phyloP scores from a whole-genome alignment of 2,888 invertebrate genomes.

The Leucophenga montana region DNA sequence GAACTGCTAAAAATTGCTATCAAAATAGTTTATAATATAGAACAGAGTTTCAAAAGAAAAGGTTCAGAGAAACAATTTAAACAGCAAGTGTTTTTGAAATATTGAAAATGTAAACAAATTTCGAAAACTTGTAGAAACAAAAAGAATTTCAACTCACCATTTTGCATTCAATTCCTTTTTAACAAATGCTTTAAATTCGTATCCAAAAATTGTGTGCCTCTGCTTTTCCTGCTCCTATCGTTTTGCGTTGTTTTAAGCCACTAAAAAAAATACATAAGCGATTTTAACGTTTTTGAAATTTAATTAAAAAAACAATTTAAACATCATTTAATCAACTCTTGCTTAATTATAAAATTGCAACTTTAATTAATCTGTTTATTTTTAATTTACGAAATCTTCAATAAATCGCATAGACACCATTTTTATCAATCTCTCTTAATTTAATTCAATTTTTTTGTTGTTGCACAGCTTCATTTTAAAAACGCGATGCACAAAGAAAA shows the following conservation, averaged over 20 bases:
- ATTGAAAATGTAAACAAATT: not conserved
- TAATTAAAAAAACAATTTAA: not conserved
- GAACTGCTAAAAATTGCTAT: too few species aligned
- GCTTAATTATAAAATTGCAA: not conserved
- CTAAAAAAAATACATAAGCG: not conserved
- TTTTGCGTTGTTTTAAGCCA: not conserved
- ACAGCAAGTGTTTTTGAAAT: too few species aligned
- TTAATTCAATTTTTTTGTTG: not conserved
- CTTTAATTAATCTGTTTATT: not conserved
- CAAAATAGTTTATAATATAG: too few species aligned
- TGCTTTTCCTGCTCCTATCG: not conserved
- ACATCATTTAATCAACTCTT: not conserved
- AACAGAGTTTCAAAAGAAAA: too few species aligned
- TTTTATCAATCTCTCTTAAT: not conserved
- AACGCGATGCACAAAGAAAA: not conserved
- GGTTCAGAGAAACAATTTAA: too few species aligned
- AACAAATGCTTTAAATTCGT: not conserved
- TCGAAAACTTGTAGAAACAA: not conserved
- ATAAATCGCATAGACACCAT: not conserved
- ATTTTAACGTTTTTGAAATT: too few species aligned
- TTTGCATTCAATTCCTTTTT: not conserved
- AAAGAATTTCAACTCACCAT: constrained; percentile 17
- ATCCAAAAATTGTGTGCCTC: not conserved
- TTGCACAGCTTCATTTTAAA: not conserved
- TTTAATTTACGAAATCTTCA: not conserved